These are phyloP conservation scores for Rhinoraja longicauda DNA, from an alignment of 2,797 vertebrate genomes.

Conservation along the genomic window DNA sequence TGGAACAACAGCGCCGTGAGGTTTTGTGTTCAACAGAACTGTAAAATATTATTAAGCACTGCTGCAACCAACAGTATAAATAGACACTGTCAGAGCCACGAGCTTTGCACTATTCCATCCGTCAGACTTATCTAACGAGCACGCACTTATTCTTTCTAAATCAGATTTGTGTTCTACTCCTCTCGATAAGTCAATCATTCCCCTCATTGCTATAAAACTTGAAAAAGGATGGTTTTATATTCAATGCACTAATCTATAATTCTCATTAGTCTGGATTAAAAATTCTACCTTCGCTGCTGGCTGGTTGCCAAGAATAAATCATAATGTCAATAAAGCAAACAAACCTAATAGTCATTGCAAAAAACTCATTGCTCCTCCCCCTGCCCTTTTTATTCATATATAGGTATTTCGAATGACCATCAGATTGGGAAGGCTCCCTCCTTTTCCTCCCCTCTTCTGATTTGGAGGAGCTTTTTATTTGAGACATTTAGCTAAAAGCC, in stretches of 20 bases:
- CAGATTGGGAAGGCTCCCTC: slow-evolving; percentile 44
- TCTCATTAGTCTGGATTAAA: slow-evolving; percentile 49
- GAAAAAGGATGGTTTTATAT: slow-evolving; percentile 45
- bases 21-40: background rate
- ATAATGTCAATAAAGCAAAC: slow-evolving; percentile 50
- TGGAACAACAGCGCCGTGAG: background rate
- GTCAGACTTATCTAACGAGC: background rate
- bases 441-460: slow-evolving; percentile 43
- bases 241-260: slow-evolving; percentile 44
- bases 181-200: slow-evolving; percentile 47
- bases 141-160: slow-evolving; percentile 11
- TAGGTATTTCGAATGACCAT: background rate
- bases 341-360: slow-evolving; percentile 48
- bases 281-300: slow-evolving; percentile 46
- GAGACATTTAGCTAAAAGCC: slow-evolving; percentile 46
- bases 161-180: background rate
- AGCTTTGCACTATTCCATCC: background rate
- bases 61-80: background rate
- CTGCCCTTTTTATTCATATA: slow-evolving; percentile 35
- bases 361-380: slow-evolving; percentile 47
- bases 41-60: background rate
- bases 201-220: slow-evolving; percentile 43
- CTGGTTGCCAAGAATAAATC: slow-evolving; percentile 47
- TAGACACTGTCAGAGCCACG: background rate
- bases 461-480: slow-evolving; percentile 45